Evolutionary conservation across 1,140 invertebrate genomes (phyloP).

Genomic region (Tribolium castaneum): DNA sequence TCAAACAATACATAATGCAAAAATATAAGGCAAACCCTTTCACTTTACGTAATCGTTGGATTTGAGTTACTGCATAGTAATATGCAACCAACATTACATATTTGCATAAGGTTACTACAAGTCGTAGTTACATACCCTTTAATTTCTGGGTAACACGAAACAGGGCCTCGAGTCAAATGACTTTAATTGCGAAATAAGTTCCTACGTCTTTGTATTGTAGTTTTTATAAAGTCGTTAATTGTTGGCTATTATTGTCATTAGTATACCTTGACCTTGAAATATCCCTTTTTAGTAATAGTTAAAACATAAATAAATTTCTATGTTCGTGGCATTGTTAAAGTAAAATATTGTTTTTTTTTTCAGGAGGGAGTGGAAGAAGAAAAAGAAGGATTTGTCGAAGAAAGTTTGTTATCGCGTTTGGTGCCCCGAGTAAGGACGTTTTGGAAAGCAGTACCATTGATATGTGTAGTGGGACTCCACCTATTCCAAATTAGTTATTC

Average conservation of each 20-base stretch:
- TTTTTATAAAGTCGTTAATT: conserved; percentile 13
- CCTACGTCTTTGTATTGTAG: background rate
- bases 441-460: conserved; percentile 61
- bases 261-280: conserved; percentile 51
- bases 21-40: conserved; percentile 4
- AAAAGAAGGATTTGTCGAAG: background rate
- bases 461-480: conserved; percentile 62
- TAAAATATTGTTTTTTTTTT: conserved; percentile 25
- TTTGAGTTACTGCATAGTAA: background rate
- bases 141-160: background rate
- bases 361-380: conserved; percentile 29
- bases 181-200: conserved; percentile 2
- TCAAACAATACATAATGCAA: conserved; percentile 8
- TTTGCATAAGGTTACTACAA: conserved; percentile 8
- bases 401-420: conserved; percentile 60
- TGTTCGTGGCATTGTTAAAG: conserved; percentile 53
- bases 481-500: conserved; percentile 49
- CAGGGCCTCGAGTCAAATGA: background rate
- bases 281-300: conserved; percentile 55
- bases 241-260: conserved; percentile 1
- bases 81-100: conserved; percentile 32
- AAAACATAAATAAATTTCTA: conserved; percentile 48
- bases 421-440: conserved; percentile 60
- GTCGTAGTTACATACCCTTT: background rate
- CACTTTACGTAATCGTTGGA: background rate